Conservation (phyloP, 2,113 vertebrate species). For the Bufo bufo region DNA sequence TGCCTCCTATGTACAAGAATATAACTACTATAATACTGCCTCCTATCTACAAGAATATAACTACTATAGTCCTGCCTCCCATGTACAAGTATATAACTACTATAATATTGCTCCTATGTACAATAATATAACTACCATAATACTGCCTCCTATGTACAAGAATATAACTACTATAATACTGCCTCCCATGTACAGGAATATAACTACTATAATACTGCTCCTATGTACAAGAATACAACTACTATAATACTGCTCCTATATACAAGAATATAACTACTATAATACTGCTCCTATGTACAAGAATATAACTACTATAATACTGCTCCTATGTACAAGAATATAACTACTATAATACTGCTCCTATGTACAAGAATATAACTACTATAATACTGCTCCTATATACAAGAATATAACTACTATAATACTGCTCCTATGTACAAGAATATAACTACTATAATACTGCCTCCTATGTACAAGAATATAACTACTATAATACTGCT, state of each 20-base stretch:
- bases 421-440: slow-evolving; percentile 13
- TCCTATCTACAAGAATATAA: background rate
- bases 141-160: background rate
- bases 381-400: background rate
- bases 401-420: slow-evolving; percentile 8
- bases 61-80: background rate
- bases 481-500: background rate
- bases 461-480: background rate
- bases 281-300: background rate
- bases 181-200: background rate
- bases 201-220: slow-evolving; percentile 16
- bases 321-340: slow-evolving; percentile 4
- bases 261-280: slow-evolving; percentile 4
- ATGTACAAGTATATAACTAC: slow-evolving; percentile 2
- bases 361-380: slow-evolving; percentile 17
- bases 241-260: slow-evolving; percentile 1
- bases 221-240: slow-evolving; percentile 11
- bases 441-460: slow-evolving; percentile 16
- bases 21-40: slow-evolving; percentile 6
- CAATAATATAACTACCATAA: slow-evolving; percentile 8
- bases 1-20: background rate
- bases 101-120: background rate
- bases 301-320: slow-evolving; percentile 19
- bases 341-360: slow-evolving; percentile 14
- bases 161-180: slow-evolving; percentile 19